Evolutionary conservation across 2,888 invertebrate species (phyloP), one percentile per base, ranked within the genome.

Genomic region (Antitype chi): DNA sequence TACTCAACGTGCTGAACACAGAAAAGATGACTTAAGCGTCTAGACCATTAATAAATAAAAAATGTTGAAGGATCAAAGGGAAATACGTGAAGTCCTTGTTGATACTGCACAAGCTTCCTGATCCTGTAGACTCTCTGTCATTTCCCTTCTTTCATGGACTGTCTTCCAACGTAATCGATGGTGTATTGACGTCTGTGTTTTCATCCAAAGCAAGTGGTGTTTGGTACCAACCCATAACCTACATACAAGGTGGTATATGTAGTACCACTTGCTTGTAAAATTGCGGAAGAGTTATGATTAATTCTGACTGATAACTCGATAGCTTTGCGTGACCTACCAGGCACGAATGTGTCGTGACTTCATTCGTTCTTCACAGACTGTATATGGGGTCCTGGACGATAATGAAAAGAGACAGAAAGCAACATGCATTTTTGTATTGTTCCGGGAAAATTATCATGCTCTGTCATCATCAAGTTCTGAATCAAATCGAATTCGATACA

Each of bases 101-200:
- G 32, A 78, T 83, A 83, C 85, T 81, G 85, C 84, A 84, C 74
- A 20, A 43, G 49, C 20, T 55, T 62, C 3, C 43, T 71, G 62
- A 52, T 32, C 49, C 15, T 74, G 49, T 74, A 70, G 49, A 43
- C 5, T 25, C 9, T 20, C 11, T 11, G 25, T 23, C 2, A 15
- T 38, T 38, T 32, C n/a, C 5, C 55, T 47, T 47, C 1, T 57
- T 55, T 47, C 32, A 57, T n/a, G 9, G 3, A 47, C 7, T 49
- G 17, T 20, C 47, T 57, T 59, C 6, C 13, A 49, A 32, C 49
- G 9, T 15, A 15, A 20, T 11, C n/a, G n/a, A 38, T 67, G 25
- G 25, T 43, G 25, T 23, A 43, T 1, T 72, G 23, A 9, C 8
- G 28, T 28, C 5, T 11, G 15, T 67, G n/a, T 43, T 55, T 47